A percentile compares a stretch with the other conserved stretches of the same genome.
Conservation (phyloP, 1,140 invertebrate species). For the Antheraea mylitta region DNA sequence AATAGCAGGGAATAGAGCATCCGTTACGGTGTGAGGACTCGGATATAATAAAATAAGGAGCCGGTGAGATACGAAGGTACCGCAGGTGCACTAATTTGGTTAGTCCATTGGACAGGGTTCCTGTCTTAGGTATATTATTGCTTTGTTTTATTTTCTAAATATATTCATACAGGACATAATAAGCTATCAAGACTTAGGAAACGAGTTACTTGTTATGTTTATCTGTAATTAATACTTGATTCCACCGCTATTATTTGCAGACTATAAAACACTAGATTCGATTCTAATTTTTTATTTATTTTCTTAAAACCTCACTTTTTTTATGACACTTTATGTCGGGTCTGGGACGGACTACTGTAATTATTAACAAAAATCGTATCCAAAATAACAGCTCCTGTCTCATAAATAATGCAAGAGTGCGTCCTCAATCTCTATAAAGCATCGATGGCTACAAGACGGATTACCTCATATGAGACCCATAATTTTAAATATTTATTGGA, state of each 20-base stretch:
- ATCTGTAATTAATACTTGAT: too few species aligned
- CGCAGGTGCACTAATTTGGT: conserved; percentile 11
- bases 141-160: too few species aligned
- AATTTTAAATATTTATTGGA: conserved; percentile 10
- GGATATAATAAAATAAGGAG: conserved; percentile 12
- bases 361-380: neutral
- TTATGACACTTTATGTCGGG: too few species aligned
- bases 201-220: too few species aligned
- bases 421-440: neutral
- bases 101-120: neutral
- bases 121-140: neutral
- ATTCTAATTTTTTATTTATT: too few species aligned
- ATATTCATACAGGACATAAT: too few species aligned
- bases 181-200: too few species aligned
- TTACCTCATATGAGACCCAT: neutral
- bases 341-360: neutral
- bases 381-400: neutral
- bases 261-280: too few species aligned
- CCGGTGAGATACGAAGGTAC: conserved; percentile 5
- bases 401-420: neutral
- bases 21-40: neutral
- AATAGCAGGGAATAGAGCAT: neutral
- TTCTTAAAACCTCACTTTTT: too few species aligned
- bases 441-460: neutral
- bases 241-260: too few species aligned